Percentiles rank a stretch among this genome's conserved stretches.
phyloP scores from a whole-genome alignment of 2,797 vertebrate genomes.

The Alectoris magna region DNA sequence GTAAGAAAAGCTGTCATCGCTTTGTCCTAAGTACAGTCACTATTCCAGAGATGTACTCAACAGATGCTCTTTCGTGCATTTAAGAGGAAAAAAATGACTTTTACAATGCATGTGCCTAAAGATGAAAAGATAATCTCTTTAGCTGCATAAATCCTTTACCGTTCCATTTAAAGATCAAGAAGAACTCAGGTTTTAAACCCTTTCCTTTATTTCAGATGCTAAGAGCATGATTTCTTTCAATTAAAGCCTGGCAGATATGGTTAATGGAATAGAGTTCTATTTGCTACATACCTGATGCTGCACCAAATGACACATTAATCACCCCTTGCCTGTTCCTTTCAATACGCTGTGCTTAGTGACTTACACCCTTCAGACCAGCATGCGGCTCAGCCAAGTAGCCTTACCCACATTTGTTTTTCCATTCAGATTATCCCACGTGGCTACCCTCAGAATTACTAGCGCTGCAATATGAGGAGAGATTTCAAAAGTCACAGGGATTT shows the following conservation, averaged over 20 bases:
- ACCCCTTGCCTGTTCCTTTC: neutral
- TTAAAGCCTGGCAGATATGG: slow-evolving; percentile 33
- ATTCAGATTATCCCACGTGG: neutral
- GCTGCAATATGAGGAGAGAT: neutral
- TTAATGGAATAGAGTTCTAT: slow-evolving; percentile 43
- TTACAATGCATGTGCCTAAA: slow-evolving; percentile 16
- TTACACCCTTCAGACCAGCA: slow-evolving; percentile 28
- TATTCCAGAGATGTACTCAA: slow-evolving; percentile 27
- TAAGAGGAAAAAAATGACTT: neutral
- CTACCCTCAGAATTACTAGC: neutral
- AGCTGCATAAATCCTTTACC: slow-evolving; percentile 53
- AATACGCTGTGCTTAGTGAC: neutral
- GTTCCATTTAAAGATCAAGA: slow-evolving; percentile 57
- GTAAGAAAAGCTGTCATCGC: slow-evolving; percentile 14
- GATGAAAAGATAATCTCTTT: slow-evolving; percentile 57
- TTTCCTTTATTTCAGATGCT: slow-evolving; percentile 28
- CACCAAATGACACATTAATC: slow-evolving; percentile 25
- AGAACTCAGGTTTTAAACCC: slow-evolving; percentile 52
- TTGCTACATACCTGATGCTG: slow-evolving; percentile 41
- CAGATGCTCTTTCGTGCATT: neutral
- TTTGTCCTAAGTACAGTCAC: slow-evolving; percentile 28
- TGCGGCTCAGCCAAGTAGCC: slow-evolving; percentile 13
- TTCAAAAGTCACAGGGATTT: neutral
- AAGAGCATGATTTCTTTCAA: slow-evolving; percentile 50
- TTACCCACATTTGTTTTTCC: neutral